Conservation (phyloP, 2,113 vertebrate species). For the Prionailurus bengalensis region DNA sequence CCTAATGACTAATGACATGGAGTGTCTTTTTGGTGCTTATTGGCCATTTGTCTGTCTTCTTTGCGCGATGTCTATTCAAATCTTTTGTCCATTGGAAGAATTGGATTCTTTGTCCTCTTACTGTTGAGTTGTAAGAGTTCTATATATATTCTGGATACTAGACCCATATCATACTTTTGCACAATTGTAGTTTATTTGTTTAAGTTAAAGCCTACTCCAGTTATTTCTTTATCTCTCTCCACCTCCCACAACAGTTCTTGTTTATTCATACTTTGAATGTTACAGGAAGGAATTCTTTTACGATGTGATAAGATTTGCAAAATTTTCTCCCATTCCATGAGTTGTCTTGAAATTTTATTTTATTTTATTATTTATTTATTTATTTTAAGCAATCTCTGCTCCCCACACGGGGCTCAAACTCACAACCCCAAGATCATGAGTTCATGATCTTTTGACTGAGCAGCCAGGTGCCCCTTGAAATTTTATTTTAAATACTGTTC, state of each 20-base stretch:
- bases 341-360: too few relatives aligned
- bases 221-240: not conserved
- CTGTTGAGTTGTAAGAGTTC: constrained; percentile 41
- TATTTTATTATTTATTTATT: too few relatives aligned
- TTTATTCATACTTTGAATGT: constrained; percentile 44
- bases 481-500: constrained; percentile 48
- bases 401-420: too few relatives aligned
- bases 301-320: not conserved
- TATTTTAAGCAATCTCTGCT: too few relatives aligned
- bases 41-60: not conserved
- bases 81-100: not conserved
- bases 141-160: not conserved
- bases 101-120: not conserved
- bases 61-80: not conserved
- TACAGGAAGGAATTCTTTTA: constrained; percentile 45
- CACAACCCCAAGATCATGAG: too few relatives aligned
- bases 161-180: not conserved
- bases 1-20: not conserved
- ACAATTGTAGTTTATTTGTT: constrained; percentile 22
- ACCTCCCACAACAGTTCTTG: not conserved
- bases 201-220: not conserved
- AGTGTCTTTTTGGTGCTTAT: not conserved
- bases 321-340: too few relatives aligned
- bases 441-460: too few relatives aligned
- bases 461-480: not conserved